These are phyloP conservation scores for Argyresthia goedartella DNA, from an alignment of 2,888 invertebrate species.

Conservation along the genomic window DNA sequence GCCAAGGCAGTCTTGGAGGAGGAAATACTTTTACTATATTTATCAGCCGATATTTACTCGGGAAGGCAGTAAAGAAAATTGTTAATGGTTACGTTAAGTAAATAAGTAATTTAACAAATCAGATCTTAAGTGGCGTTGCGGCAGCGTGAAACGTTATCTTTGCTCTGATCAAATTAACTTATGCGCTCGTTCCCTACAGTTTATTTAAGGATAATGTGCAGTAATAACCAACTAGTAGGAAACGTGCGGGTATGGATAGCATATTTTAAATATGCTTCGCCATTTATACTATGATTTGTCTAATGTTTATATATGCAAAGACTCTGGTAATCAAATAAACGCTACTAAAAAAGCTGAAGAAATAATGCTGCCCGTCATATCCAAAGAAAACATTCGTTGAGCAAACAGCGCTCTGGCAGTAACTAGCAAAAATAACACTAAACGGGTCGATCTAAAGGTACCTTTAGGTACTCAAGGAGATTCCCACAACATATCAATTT, in stretches of 20 bases:
- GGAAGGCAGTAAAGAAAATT: slow-evolving; percentile 14
- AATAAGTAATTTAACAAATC: slow-evolving; percentile 52
- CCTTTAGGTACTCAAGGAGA: no score
- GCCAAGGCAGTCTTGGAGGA: neutral
- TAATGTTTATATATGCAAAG: no score
- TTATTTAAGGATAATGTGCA: slow-evolving; percentile 48
- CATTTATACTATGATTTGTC: no score
- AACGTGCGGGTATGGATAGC: slow-evolving; percentile 30
- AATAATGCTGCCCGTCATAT: no score
- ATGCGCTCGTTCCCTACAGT: slow-evolving; percentile 31
- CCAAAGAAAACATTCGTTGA: no score
- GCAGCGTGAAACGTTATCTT: slow-evolving; percentile 31
- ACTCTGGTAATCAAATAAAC: no score
- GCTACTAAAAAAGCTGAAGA: no score
- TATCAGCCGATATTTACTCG: neutral
- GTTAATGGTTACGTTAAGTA: slow-evolving; percentile 29
- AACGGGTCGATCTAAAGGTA: no score
- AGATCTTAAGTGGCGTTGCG: slow-evolving; percentile 39
- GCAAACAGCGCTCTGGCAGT: no score
- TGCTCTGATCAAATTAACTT: slow-evolving; percentile 49
- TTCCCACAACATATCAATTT: no score
- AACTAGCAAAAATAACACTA: no score
- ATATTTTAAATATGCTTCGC: slow-evolving; percentile 12
- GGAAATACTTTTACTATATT: neutral
- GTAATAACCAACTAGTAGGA: slow-evolving; percentile 36